Base-by-base conservation (phyloP, 1,140 invertebrate species). In the Achroia grisella region DNA sequence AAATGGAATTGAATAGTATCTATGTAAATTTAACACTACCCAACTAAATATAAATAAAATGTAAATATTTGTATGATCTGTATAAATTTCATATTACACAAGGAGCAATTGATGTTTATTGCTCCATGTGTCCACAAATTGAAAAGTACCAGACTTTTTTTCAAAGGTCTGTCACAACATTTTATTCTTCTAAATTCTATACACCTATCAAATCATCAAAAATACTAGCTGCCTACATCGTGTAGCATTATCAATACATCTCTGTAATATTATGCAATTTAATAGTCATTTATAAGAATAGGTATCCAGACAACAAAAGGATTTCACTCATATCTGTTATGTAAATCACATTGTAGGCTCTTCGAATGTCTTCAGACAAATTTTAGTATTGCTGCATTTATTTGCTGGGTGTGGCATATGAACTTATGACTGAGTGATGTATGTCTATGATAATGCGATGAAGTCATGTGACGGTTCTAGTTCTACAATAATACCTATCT, bases 291-390 rank as follows among this genome's bases (percentile, higher is more conserved):
- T 44, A 44, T 50, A 58, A 69, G 67, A 81, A 74, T 76, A 73
- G 61, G 48, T 70, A 65, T 68, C 64, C 62, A 71, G 59, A 71
- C 71, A 73, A 79, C 68, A 77, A 81, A n/a, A 77, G 59, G 74
- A 78, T 78, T 81, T 74, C 63, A 61, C 60, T 66, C 46, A 58
- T 62, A 65, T 66, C 48, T 61, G 55, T 75, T 81, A 77, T 75
- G 70, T 72, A 79, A 77, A 73, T 59, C 67, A 47, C 47, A 63
- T 63, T 69, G 62, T 65, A 70, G 45, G 49, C 59, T 56, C 53
- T 53, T 69, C 60, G 34, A 68, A 71, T 68, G 58, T 69, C 70
- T 71, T 58, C 55, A 59, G 63, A 57, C 67, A 46, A 50, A 57
- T 65, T 77, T 65, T 56, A 46, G 40, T 48, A 44, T 67, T 57